phyloP scores from a whole-genome alignment of 1,140 invertebrate species.

The Leptoteleia sp. region DNA sequence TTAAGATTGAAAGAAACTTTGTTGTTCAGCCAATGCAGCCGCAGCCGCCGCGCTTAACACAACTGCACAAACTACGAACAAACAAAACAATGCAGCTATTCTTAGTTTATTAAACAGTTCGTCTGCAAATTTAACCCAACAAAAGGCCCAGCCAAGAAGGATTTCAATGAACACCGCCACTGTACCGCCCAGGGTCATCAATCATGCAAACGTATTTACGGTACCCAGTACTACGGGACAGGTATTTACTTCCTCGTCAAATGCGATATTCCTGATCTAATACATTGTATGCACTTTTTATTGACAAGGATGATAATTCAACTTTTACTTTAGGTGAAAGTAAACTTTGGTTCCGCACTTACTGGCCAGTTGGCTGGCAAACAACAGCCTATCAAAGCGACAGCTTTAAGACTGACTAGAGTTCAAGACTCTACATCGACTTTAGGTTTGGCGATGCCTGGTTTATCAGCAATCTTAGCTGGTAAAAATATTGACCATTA shows the following conservation, averaged over 20 bases:
- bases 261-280: no score
- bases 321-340: conserved; percentile 71
- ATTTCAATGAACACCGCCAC: conserved; percentile 78
- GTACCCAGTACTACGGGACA: conserved; percentile 79
- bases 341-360: conserved; percentile 77
- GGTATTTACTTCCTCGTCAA: conserved; percentile 58
- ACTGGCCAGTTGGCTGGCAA: conserved; percentile 76
- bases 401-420: conserved; percentile 77
- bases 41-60: conserved; percentile 82
- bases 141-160: conserved; percentile 75
- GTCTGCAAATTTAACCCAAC: conserved; percentile 82
- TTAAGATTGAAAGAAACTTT: conserved; percentile 17
- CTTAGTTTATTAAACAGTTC: conserved; percentile 88
- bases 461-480: conserved; percentile 81
- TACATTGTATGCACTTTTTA: no score
- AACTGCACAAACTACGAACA: conserved; percentile 77
- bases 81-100: conserved; percentile 85
- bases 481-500: conserved; percentile 69
- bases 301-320: no score
- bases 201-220: conserved; percentile 79
- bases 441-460: conserved; percentile 81
- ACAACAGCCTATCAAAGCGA: conserved; percentile 78
- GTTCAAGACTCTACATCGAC: conserved; percentile 78
- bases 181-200: conserved; percentile 76
- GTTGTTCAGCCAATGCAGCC: conserved; percentile 68